Evolutionary conservation across 2,888 invertebrate species (phyloP).

Genomic region (Caradrina kadenii): DNA sequence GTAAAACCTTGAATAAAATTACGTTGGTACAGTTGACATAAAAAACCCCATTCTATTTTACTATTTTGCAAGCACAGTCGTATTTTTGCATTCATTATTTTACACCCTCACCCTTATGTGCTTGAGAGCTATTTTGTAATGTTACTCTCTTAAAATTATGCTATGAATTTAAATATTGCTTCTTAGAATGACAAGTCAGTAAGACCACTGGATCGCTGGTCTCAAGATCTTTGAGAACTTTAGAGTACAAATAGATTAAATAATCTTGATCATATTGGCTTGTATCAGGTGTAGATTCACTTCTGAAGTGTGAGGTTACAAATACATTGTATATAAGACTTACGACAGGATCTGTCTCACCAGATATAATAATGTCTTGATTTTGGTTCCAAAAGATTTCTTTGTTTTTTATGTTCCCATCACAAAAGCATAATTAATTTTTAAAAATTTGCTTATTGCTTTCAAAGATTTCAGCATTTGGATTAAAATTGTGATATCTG

Average conservation of each 20-base stretch:
- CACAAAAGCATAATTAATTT: neutral
- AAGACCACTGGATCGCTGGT: neutral
- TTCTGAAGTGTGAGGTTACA: neutral
- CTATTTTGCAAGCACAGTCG: conserved; percentile 42
- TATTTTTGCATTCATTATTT: conserved; percentile 50
- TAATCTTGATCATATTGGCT: neutral
- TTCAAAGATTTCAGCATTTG: neutral
- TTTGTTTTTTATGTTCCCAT: neutral
- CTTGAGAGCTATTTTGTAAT: conserved; percentile 51
- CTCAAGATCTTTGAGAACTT: neutral
- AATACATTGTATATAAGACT: too few relatives aligned
- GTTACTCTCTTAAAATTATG: conserved; percentile 46
- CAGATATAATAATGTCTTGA: neutral
- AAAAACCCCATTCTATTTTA: conserved; percentile 43
- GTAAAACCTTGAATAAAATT: conserved; percentile 50
- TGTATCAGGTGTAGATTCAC: neutral
- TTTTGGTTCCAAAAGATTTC: neutral
- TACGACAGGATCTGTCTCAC: too few relatives aligned
- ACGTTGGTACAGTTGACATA: conserved; percentile 28
- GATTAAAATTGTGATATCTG: neutral
- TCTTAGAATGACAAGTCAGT: neutral
- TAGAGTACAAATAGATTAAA: conserved; percentile 9
- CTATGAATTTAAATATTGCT: conserved; percentile 37
- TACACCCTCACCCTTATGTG: conserved; percentile 58
- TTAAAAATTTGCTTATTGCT: too few relatives aligned